phyloP scores from a whole-genome alignment of 2,113 vertebrate genomes.

The Oxyura jamaicensis region DNA sequence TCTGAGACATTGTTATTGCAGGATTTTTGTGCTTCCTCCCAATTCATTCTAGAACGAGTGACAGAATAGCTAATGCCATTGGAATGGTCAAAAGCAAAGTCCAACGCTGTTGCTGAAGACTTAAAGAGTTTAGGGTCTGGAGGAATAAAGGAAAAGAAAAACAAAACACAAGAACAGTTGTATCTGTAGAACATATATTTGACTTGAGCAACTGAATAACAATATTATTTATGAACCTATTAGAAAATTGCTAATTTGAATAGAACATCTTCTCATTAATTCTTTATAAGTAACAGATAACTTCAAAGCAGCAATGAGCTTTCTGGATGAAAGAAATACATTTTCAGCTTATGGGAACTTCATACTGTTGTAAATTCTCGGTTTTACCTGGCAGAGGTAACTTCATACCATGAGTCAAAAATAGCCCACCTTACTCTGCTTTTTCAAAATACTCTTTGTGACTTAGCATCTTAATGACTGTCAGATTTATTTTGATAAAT shows the following conservation, averaged over 20 bases:
- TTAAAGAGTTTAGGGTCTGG: slow-evolving; percentile 81
- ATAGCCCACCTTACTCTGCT: neutral
- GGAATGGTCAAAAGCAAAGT: slow-evolving; percentile 69
- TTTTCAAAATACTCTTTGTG: neutral
- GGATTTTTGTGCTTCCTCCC: slow-evolving; percentile 86
- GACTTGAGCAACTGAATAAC: neutral
- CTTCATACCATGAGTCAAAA: neutral
- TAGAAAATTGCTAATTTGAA: neutral
- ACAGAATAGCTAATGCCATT: slow-evolving; percentile 85
- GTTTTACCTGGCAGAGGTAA: neutral
- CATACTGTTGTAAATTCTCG: neutral
- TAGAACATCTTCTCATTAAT: neutral
- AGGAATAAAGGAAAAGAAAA: neutral
- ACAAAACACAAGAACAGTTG: neutral
- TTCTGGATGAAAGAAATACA: neutral
- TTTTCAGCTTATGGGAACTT: neutral
- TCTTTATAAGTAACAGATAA: neutral
- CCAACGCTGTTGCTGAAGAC: slow-evolving; percentile 59
- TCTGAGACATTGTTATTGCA: slow-evolving; percentile 82
- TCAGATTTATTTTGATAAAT: neutral
- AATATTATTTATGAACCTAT: neutral
- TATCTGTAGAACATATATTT: neutral
- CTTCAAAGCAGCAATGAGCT: neutral
- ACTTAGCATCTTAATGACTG: neutral
- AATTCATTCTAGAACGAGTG: slow-evolving; percentile 79